phyloP scores from a whole-genome alignment of 2,888 invertebrate genomes.

The Coelinius sp. region DNA sequence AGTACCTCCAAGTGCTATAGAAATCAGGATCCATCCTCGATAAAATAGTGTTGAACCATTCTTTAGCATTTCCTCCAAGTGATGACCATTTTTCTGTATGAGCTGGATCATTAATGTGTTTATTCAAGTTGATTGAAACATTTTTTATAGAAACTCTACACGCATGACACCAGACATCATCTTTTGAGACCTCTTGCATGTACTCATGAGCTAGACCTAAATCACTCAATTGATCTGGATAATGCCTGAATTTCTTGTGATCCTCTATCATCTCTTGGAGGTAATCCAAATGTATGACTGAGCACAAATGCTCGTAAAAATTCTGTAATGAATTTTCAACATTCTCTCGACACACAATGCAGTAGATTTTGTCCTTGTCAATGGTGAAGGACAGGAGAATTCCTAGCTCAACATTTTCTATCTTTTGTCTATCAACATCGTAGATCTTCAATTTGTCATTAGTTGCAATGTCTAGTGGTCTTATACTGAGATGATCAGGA shows the following conservation, averaged over 20 bases:
- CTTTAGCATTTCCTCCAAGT: neutral
- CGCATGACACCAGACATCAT: slow-evolving; percentile 48
- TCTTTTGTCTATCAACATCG: slow-evolving; percentile 31
- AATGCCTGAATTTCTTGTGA: slow-evolving; percentile 38
- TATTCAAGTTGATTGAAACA: slow-evolving; percentile 21
- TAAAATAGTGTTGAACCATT: neutral
- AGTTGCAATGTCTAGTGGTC: neutral
- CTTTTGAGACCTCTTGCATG: slow-evolving; percentile 48
- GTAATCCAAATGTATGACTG: slow-evolving; percentile 50
- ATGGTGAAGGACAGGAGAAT: slow-evolving; percentile 12
- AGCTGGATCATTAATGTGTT: slow-evolving; percentile 23
- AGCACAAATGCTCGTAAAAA: slow-evolving; percentile 54
- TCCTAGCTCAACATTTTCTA: slow-evolving; percentile 10
- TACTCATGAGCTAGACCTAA: slow-evolving; percentile 50
- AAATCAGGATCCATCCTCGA: slow-evolving; percentile 34
- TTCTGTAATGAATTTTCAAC: slow-evolving; percentile 43
- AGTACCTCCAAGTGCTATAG: slow-evolving; percentile 40
- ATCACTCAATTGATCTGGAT: slow-evolving; percentile 51
- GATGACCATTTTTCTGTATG: neutral
- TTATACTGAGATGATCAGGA: neutral
- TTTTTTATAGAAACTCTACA: slow-evolving; percentile 49
- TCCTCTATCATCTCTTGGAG: slow-evolving; percentile 49
- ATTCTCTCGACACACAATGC: slow-evolving; percentile 53
- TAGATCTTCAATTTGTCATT: slow-evolving; percentile 30
- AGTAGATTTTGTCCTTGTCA: slow-evolving; percentile 40